These are phyloP conservation scores for Phalloptychus januarius DNA, from an alignment of 2,797 vertebrate genomes.

Conservation along the genomic window DNA sequence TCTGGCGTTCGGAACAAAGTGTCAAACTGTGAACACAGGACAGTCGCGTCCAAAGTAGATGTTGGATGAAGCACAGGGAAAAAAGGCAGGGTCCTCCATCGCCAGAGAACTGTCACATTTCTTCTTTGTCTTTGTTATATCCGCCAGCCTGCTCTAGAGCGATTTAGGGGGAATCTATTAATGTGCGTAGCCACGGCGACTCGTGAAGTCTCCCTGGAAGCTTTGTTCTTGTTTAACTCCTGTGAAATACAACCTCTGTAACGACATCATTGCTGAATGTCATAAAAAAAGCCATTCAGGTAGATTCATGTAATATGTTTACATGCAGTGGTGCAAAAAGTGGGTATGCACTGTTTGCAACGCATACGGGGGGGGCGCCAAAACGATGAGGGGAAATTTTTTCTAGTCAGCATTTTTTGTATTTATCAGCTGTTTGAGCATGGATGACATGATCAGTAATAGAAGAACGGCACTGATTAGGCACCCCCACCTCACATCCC, in stretches of 20 bases:
- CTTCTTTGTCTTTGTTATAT: neutral
- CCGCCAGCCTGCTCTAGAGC: neutral
- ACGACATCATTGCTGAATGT: neutral
- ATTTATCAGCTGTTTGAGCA: too few species aligned
- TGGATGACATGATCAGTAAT: too few species aligned
- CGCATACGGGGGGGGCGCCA: too few species aligned
- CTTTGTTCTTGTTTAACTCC: neutral
- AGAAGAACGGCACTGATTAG: too few species aligned
- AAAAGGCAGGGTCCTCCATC: neutral
- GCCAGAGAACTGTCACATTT: neutral
- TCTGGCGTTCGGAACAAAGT: constrained; percentile 19
- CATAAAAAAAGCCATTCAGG: too few species aligned
- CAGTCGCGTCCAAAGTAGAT: constrained; percentile 11
- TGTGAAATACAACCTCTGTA: neutral
- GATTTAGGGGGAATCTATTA: neutral
- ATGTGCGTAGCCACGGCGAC: neutral
- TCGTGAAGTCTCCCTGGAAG: neutral
- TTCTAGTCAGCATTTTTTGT: too few species aligned
- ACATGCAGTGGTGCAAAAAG: too few species aligned
- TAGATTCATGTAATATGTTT: too few species aligned
- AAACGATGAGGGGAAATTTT: too few species aligned
- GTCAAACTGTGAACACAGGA: constrained; percentile 7
- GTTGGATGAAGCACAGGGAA: neutral
- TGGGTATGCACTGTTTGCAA: too few species aligned
- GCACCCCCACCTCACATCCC: too few species aligned